Evolutionary conservation across 2,113 vertebrate species (phyloP).

Genomic region (Aptenodytes forsteri): DNA sequence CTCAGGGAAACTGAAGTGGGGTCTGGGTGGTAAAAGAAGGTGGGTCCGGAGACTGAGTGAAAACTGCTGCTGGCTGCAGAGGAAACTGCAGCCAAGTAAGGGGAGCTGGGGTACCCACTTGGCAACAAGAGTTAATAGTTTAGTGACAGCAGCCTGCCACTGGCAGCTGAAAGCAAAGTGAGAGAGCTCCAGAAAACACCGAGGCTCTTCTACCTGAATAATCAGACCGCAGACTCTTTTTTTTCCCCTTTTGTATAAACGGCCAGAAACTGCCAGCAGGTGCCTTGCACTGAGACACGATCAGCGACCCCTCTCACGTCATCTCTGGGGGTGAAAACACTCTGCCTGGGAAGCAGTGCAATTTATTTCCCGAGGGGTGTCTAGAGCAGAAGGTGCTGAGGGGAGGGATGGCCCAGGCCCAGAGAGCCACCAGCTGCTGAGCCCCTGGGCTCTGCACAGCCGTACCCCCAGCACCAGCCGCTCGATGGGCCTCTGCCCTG

Average conservation of each 20-base stretch:
- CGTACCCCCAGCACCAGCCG: accelerated
- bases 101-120: background rate
- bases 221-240: background rate
- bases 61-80: background rate
- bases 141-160: background rate
- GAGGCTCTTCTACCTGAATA: background rate
- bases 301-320: no score
- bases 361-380: background rate
- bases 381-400: background rate
- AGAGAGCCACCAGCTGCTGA: background rate
- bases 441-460: background rate
- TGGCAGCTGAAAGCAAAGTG: background rate
- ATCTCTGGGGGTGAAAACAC: background rate
- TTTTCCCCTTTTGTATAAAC: background rate
- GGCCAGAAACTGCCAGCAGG: background rate
- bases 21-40: background rate
- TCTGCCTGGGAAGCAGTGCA: no score
- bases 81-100: background rate
- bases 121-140: background rate
- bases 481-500: background rate
- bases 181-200: background rate
- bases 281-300: no score
- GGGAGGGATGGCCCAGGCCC: background rate
- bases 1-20: background rate
- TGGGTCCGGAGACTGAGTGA: background rate